These are phyloP conservation scores for Drosophila greeni DNA, from an alignment of 2,888 invertebrate genomes.

Conservation along the genomic window DNA sequence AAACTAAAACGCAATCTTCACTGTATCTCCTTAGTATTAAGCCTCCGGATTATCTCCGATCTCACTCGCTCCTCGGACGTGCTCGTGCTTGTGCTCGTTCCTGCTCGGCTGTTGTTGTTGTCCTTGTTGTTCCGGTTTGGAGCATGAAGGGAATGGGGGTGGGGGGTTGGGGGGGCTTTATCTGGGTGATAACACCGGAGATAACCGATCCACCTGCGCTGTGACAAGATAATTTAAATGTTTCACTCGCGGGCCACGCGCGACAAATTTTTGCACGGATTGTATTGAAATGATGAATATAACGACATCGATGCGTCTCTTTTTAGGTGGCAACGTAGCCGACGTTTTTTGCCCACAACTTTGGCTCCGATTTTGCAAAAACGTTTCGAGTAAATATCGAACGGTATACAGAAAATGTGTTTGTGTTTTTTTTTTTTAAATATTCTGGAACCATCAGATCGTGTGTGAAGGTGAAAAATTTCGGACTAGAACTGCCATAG, in stretches of 20 bases:
- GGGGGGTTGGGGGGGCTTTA: not conserved
- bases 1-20: slow-evolving; percentile 5
- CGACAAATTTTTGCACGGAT: slow-evolving; percentile 43
- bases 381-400: slow-evolving; percentile 40
- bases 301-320: slow-evolving; percentile 11
- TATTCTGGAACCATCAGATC: slow-evolving; percentile 47
- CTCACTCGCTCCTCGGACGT: not conserved
- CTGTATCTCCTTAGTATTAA: not conserved
- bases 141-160: not conserved
- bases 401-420: slow-evolving; percentile 31
- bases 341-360: slow-evolving; percentile 12
- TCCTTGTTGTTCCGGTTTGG: not conserved
- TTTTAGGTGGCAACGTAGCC: slow-evolving; percentile 6
- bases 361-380: slow-evolving; percentile 55
- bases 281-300: slow-evolving; percentile 4
- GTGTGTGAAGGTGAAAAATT: slow-evolving; percentile 62
- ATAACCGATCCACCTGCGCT: slow-evolving; percentile 1
- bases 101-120: not conserved
- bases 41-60: slow-evolving; percentile 4
- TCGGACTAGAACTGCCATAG: slow-evolving; percentile 37
- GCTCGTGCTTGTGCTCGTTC: not conserved
- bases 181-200: not conserved
- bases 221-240: slow-evolving; percentile 53
- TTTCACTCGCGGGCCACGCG: slow-evolving; percentile 47
- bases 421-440: slow-evolving; percentile 42